These are phyloP conservation scores for Tokudaia tokunoshimensis DNA, from an alignment of 2,797 vertebrate species.

Conservation along the genomic window DNA sequence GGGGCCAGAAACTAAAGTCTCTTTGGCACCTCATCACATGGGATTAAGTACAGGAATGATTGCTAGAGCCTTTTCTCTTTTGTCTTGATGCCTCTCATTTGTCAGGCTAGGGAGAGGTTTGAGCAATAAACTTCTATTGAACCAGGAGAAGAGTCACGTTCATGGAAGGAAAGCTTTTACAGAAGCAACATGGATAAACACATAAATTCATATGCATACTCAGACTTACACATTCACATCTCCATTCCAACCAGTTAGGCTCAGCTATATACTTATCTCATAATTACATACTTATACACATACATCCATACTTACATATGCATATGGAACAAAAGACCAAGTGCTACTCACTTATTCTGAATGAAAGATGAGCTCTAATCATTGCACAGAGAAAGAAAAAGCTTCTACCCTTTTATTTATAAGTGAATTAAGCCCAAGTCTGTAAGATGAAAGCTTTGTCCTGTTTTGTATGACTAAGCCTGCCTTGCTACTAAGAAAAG, in stretches of 20 bases:
- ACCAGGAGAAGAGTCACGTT: background rate
- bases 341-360: background rate
- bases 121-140: background rate
- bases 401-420: no score
- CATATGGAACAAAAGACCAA: background rate
- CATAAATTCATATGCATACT: background rate
- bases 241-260: background rate
- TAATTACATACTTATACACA: background rate
- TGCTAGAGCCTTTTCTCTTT: background rate
- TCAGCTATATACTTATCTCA: background rate
- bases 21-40: background rate
- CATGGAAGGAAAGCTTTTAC: background rate
- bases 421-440: no score
- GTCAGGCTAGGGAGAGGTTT: background rate
- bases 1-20: no score
- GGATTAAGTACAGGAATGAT: background rate
- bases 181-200: background rate
- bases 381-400: no score
- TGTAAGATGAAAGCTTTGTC: no score
- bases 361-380: no score
- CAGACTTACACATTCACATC: background rate
- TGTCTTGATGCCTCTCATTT: background rate
- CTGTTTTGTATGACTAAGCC: no score
- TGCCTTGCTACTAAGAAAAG: no score
- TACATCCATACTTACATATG: background rate